Evolutionary conservation across 2,888 invertebrate genomes (phyloP).

Genomic region (Nipponacmea schrenckii): DNA sequence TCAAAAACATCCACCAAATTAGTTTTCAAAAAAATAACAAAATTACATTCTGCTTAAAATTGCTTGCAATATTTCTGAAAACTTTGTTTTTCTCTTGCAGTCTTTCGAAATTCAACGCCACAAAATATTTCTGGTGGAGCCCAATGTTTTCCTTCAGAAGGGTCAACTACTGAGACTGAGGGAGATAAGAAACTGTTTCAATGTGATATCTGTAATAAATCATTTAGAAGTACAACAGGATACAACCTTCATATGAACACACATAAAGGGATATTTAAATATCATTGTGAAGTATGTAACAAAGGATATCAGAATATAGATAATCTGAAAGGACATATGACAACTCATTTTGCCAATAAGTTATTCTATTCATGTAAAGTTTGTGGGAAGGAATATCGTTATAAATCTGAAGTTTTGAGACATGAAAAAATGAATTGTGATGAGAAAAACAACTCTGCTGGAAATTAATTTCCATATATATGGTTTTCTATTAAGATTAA

Average conservation of each 20-base stretch:
- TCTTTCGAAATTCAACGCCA: not conserved
- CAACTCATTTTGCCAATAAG: not conserved
- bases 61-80: not conserved
- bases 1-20: no score
- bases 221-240: not conserved
- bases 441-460: not conserved
- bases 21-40: no score
- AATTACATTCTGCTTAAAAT: no score
- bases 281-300: not conserved
- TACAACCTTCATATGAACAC: not conserved
- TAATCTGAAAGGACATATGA: not conserved
- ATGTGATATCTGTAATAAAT: not conserved
- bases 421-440: no score
- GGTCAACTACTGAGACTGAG: not conserved
- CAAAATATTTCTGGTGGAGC: not conserved
- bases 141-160: not conserved
- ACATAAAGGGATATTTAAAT: not conserved
- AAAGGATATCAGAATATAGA: slow-evolving; percentile 6
- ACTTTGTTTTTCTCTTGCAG: slow-evolving; percentile 5
- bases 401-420: not conserved
- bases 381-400: not conserved
- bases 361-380: not conserved
- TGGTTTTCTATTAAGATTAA: no score
- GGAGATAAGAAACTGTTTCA: not conserved
- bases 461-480: no score